phyloP scores from a whole-genome alignment of 2,113 vertebrate species.

The Morone saxatilis region DNA sequence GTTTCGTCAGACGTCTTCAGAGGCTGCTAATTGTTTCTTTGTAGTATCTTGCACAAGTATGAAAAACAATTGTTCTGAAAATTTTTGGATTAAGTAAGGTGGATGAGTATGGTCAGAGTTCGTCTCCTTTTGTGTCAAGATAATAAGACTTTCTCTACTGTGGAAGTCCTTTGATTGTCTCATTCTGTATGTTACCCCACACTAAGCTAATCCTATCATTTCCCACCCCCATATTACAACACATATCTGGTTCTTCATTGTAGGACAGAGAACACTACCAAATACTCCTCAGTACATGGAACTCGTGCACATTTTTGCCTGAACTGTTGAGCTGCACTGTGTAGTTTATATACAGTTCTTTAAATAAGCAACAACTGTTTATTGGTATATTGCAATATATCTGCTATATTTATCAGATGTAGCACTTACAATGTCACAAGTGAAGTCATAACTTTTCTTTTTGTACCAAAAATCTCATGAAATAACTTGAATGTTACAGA shows the following conservation, averaged over 20 bases:
- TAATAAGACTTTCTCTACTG: slow-evolving; percentile 3
- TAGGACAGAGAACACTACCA: slow-evolving; percentile 19
- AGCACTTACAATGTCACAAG: background rate
- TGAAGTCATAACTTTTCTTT: background rate
- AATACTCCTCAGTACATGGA: slow-evolving; percentile 36
- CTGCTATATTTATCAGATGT: background rate
- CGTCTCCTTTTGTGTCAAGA: slow-evolving; percentile 44
- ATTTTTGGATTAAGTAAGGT: slow-evolving; percentile 23
- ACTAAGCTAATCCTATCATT: background rate
- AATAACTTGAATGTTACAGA: slow-evolving; percentile 23
- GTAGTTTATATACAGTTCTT: background rate
- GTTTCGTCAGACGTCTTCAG: slow-evolving; percentile 70
- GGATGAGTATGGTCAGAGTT: slow-evolving; percentile 4
- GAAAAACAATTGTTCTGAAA: slow-evolving; percentile 29
- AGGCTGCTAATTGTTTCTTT: slow-evolving; percentile 79
- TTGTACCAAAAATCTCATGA: slow-evolving; percentile 4
- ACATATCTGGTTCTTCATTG: slow-evolving; percentile 24
- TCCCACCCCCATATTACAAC: slow-evolving; percentile 11
- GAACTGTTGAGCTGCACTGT: slow-evolving; percentile 53
- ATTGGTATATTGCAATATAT: too few relatives aligned
- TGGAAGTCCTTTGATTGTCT: slow-evolving; percentile 31
- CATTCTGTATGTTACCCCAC: slow-evolving; percentile 18
- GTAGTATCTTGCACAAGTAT: slow-evolving; percentile 72
- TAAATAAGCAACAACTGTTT: background rate
- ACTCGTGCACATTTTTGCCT: slow-evolving; percentile 42